Base-by-base conservation (phyloP, 2,888 invertebrate species). In the Coecobrya sp. region DNA sequence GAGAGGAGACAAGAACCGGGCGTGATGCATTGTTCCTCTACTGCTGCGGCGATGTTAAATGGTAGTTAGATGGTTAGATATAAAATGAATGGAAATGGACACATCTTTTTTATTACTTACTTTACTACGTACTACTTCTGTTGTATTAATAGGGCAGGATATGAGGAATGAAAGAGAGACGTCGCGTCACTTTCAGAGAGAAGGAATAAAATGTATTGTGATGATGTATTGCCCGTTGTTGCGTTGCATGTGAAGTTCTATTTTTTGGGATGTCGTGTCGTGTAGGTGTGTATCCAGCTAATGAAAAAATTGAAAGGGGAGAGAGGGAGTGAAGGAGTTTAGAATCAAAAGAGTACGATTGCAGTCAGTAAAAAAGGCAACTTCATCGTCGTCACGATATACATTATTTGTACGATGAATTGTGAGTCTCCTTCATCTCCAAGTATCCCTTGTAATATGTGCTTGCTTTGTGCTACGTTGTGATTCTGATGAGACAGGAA, bases 401-500 rank as follows among this genome's bases (percentile, higher is more conserved):
- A 19, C 49, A 86, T 59, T n/a, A 62, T 59, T 59, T n/a, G 42
- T 25, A 42, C 42, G n/a, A 76, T 87, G 0, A 25, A 76, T 52
- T 86, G 70, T 49, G 36, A 36, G 68, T 36, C 30, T 68, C 68
- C 16, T 0, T 65, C 65, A 1, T 7, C 1, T 11, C 3, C 0
- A 36, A 68, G 36, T 68, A 52, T 76, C 45, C 49, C 76, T 76
- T 76, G 0, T 49, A 19, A 25, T n/a, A n/a, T 49, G 36, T 36
- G 36, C n/a, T 10, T 16, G n/a, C 2, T 27, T 11, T n/a, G 16
- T 7, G 13, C 8, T 22, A 22, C 76, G 55, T 81, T 81, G 49
- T 81, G 79, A 81, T 52, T 73, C 42, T 73, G 42, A 81, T 36
- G 84, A 89, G 87, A 91, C 92, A 93, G 93, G 93, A 93, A 93